Conservation (phyloP, 2,113 vertebrate species). For the Lampris incognitus region DNA sequence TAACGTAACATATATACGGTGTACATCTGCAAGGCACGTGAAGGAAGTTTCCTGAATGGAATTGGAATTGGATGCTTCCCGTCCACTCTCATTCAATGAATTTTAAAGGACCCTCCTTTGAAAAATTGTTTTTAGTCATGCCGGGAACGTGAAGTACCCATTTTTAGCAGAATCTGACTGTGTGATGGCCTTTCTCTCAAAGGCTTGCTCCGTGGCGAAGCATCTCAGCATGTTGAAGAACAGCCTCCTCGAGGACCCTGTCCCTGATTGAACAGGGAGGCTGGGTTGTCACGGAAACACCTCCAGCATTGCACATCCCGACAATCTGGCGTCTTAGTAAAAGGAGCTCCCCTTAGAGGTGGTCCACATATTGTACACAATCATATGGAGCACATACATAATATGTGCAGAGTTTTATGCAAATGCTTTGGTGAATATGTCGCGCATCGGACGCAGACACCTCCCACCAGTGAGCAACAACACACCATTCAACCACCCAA, state of each 20-base stretch:
- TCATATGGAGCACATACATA: constrained; percentile 37
- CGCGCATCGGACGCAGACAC: constrained; percentile 33
- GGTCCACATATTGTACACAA: constrained; percentile 61
- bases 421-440: constrained; percentile 61
- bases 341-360: constrained; percentile 52
- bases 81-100: constrained; percentile 71
- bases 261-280: constrained; percentile 68
- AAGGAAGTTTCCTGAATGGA: constrained; percentile 71
- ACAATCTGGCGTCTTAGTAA: constrained; percentile 62
- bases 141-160: constrained; percentile 74
- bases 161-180: constrained; percentile 74
- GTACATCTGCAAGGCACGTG: constrained; percentile 69
- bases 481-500: constrained; percentile 39
- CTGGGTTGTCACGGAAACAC: constrained; percentile 80
- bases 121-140: constrained; percentile 79
- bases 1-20: constrained; percentile 64
- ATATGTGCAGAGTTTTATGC: constrained; percentile 41
- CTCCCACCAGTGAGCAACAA: constrained; percentile 34
- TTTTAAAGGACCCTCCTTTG: constrained; percentile 77
- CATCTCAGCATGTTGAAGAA: constrained; percentile 71
- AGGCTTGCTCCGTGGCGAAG: constrained; percentile 66
- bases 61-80: constrained; percentile 73
- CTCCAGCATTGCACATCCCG: constrained; percentile 64
- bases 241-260: constrained; percentile 74
- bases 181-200: constrained; percentile 72